These are phyloP conservation scores for Rapana venosa DNA, from an alignment of 2,888 invertebrate species.

Conservation along the genomic window DNA sequence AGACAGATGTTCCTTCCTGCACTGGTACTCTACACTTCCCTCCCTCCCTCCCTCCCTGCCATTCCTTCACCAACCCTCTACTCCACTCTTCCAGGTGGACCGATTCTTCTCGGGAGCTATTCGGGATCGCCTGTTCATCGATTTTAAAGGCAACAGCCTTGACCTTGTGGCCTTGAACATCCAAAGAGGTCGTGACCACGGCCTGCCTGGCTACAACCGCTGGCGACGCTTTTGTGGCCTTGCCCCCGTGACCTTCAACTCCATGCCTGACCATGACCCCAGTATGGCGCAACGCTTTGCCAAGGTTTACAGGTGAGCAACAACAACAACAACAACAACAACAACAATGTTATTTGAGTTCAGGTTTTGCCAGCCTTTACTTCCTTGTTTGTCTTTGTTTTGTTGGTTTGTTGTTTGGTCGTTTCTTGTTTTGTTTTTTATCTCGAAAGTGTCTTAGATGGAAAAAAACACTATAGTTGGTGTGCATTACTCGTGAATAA, in stretches of 20 bases:
- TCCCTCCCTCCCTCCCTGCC: background rate
- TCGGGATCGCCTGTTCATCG: background rate
- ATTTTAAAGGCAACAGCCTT: no score
- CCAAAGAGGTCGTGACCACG: slow-evolving; percentile 12
- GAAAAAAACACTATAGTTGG: no score
- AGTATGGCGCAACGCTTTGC: no score
- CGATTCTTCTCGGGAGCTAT: background rate
- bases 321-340: no score
- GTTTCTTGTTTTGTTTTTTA: no score
- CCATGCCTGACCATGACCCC: background rate
- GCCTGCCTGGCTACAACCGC: background rate
- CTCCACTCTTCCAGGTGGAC: background rate
- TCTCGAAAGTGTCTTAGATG: no score
- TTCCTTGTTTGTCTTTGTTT: no score
- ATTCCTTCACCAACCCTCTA: background rate
- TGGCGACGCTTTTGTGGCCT: background rate
- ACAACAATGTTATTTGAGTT: no score
- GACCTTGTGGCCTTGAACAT: slow-evolving; percentile 15
- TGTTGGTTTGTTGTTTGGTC: no score
- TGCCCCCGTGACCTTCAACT: slow-evolving; percentile 16
- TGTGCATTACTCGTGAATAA: no score
- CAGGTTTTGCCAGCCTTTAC: no score
- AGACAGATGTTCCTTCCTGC: background rate
- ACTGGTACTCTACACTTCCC: background rate
- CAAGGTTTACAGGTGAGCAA: no score